A percentile compares a stretch with the other conserved stretches of the same genome.
Evolutionary conservation across 1,140 invertebrate genomes (phyloP).

Genomic region (Zelostemma sp.): DNA sequence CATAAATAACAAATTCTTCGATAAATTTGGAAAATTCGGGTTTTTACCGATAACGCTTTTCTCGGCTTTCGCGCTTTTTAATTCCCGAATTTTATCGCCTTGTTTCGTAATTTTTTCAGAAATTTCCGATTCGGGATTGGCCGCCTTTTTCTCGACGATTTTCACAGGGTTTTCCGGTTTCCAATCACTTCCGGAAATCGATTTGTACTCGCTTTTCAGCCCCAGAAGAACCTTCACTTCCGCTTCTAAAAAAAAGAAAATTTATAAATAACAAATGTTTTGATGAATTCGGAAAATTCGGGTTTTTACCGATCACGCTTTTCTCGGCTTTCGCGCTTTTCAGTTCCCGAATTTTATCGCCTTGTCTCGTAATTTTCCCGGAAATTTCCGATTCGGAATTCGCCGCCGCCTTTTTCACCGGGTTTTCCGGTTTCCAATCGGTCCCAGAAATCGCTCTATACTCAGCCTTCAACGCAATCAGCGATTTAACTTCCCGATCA

Average conservation of each 20-base stretch:
- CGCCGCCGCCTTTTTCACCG: conserved; percentile 6
- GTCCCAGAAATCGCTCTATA: conserved; percentile 74
- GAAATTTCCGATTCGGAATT: too few relatives aligned
- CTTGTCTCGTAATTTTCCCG: conserved; percentile 69
- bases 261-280: too few relatives aligned
- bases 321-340: conserved; percentile 79
- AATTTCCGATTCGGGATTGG: conserved; percentile 14
- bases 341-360: conserved; percentile 79
- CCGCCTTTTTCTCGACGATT: not conserved
- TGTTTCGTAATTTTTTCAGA: conserved; percentile 43
- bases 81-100: conserved; percentile 49
- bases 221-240: conserved; percentile 77
- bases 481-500: conserved; percentile 74
- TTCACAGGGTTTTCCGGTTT: conserved; percentile 60
- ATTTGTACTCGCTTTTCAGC: conserved; percentile 79
- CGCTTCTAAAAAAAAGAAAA: too few relatives aligned
- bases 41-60: not conserved
- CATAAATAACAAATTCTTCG: not conserved
- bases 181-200: conserved; percentile 75
- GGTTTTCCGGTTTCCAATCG: conserved; percentile 74
- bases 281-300: too few relatives aligned
- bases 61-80: conserved; percentile 70
- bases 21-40: conserved; percentile 42
- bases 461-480: conserved; percentile 76
- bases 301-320: conserved; percentile 71